A percentile compares a stretch with the other conserved stretches of the same genome.
phyloP scores from a whole-genome alignment of 2,797 vertebrate species.

The Valencia hispanica region DNA sequence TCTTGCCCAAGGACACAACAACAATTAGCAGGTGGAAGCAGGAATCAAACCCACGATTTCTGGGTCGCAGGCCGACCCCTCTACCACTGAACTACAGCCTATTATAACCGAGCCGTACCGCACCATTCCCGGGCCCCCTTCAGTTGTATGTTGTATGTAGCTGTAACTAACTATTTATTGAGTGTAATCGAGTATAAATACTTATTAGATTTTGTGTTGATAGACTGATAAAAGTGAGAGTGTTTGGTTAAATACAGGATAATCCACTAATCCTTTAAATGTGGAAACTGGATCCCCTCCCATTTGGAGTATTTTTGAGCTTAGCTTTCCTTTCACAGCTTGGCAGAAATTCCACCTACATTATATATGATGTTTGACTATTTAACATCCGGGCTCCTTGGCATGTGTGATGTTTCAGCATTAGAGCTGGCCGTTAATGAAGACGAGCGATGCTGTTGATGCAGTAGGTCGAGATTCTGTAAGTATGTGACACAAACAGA shows the following conservation, averaged over 20 bases:
- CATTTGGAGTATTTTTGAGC: constrained; percentile 48
- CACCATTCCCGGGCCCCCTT: too few species aligned
- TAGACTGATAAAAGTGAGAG: constrained; percentile 3
- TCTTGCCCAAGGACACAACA: too few species aligned
- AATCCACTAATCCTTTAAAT: constrained; percentile 65
- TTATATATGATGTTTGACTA: neutral
- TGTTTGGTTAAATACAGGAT: constrained; percentile 49
- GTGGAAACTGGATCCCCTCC: constrained; percentile 62
- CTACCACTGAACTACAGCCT: too few species aligned
- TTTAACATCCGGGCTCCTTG: neutral
- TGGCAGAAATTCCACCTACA: constrained; percentile 5
- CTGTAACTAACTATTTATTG: too few species aligned
- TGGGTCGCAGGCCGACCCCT: too few species aligned
- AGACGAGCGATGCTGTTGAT: neutral
- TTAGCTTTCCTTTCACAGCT: constrained; percentile 27
- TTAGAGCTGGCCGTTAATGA: neutral
- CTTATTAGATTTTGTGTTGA: too few species aligned
- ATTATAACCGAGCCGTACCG: too few species aligned
- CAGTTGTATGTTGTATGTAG: too few species aligned
- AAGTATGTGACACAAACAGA: neutral
- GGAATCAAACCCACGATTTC: too few species aligned
- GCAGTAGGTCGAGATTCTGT: neutral
- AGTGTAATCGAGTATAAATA: too few species aligned
- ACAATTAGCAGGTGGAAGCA: too few species aligned
- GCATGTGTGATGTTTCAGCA: neutral